A percentile compares a stretch with the other conserved stretches of the same genome.
These are phyloP conservation scores for Parambassis ranga DNA, from an alignment of 2,797 vertebrate genomes.

Conservation along the genomic window DNA sequence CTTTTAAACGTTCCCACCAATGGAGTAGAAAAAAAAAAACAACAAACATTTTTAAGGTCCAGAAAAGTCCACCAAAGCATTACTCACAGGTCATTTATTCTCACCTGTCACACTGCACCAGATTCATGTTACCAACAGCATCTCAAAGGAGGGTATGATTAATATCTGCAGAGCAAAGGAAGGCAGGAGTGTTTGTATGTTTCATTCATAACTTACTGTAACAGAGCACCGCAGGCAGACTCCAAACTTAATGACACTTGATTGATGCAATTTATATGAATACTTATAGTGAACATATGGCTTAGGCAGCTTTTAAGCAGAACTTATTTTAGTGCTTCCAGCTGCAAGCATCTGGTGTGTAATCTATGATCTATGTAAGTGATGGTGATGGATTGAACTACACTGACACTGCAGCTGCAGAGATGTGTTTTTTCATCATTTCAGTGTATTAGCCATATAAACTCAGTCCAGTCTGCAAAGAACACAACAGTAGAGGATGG, in stretches of 20 bases:
- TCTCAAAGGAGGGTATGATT: background rate
- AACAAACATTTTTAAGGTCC: background rate
- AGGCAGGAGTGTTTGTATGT: background rate
- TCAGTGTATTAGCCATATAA: too few species aligned
- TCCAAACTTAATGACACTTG: background rate
- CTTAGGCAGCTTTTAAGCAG: background rate
- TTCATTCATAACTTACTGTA: background rate
- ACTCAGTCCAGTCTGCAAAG: too few species aligned
- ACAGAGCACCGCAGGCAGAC: background rate
- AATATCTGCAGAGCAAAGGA: background rate
- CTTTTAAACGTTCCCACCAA: slow-evolving; percentile 7
- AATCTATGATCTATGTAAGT: too few species aligned
- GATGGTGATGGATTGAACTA: too few species aligned
- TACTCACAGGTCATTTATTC: background rate
- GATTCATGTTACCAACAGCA: background rate
- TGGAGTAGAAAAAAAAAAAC: slow-evolving; percentile 6
- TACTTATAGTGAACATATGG: background rate
- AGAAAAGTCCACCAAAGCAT: background rate
- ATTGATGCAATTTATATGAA: background rate
- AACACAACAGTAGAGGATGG: too few species aligned
- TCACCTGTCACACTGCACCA: background rate
- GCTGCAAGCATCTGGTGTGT: too few species aligned
- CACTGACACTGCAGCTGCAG: too few species aligned
- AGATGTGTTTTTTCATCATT: too few species aligned
- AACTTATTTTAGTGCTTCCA: background rate